These are phyloP conservation scores for Micrasema minimum DNA, from an alignment of 1,140 invertebrate genomes.

Conservation along the genomic window DNA sequence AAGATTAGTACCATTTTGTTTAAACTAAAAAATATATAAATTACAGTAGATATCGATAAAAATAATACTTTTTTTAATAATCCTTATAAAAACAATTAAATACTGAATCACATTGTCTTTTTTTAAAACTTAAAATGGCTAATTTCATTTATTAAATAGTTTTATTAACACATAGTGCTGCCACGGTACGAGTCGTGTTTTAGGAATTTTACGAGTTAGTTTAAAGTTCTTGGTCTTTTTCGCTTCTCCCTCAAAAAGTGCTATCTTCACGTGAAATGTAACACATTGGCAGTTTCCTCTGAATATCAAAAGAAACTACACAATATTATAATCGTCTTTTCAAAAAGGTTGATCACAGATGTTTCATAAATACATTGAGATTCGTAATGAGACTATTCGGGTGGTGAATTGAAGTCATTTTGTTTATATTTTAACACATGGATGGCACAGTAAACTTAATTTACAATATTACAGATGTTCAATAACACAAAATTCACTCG, in stretches of 20 bases:
- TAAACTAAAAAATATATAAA: slow-evolving; percentile 1
- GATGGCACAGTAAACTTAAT: slow-evolving; percentile 23
- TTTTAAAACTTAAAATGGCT: slow-evolving; percentile 26
- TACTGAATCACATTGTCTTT: slow-evolving; percentile 15
- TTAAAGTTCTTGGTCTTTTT: slow-evolving; percentile 7
- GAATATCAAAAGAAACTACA: slow-evolving; percentile 4
- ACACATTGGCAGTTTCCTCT: neutral
- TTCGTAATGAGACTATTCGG: slow-evolving; percentile 1
- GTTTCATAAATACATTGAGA: slow-evolving; percentile 16
- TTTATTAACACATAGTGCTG: neutral
- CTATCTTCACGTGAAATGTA: no score
- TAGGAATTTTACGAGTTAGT: slow-evolving; percentile 7
- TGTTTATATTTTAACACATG: neutral
- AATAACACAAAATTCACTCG: neutral
- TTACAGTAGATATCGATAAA: neutral
- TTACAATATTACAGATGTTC: slow-evolving; percentile 12
- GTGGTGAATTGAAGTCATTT: neutral
- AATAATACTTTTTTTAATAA: slow-evolving; percentile 15
- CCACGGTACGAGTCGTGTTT: neutral
- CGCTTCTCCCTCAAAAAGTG: no score
- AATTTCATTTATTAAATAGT: slow-evolving; percentile 19
- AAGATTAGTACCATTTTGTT: slow-evolving; percentile 2
- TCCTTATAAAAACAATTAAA: slow-evolving; percentile 6
- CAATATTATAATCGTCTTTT: neutral
- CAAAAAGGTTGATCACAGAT: slow-evolving; percentile 9